Conservation (phyloP, 2,888 invertebrate genomes). For the Mesorhabditis spiculigera region DNA sequence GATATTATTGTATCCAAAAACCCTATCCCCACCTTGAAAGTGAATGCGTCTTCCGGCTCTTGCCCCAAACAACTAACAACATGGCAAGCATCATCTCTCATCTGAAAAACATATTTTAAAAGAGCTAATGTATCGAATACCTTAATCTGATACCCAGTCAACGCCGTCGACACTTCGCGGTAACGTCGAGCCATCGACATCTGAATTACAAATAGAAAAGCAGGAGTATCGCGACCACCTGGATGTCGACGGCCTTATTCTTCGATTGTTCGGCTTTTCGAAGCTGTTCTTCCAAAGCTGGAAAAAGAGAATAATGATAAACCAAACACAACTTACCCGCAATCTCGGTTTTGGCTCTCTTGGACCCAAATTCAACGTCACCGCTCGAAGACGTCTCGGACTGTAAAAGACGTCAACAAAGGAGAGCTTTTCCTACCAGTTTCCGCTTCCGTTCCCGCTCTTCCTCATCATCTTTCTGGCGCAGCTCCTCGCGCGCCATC, state of each 20-base stretch:
- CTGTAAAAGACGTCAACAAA: neutral
- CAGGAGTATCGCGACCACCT: neutral
- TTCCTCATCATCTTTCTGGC: slow-evolving; percentile 8
- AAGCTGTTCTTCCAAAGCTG: neutral
- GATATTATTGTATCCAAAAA: neutral
- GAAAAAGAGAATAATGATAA: neutral
- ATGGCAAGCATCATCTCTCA: neutral
- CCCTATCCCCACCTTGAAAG: neutral
- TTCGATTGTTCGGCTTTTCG: neutral
- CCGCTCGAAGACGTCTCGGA: neutral
- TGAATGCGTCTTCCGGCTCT: neutral
- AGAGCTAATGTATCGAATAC: neutral
- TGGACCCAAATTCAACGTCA: slow-evolving; percentile 3
- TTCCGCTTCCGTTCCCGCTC: neutral
- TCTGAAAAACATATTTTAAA: neutral
- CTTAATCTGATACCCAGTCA: slow-evolving; percentile 36
- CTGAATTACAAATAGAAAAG: neutral
- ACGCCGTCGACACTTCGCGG: slow-evolving; percentile 25
- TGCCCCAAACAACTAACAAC: neutral
- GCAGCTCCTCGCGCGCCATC: slow-evolving; percentile 9
- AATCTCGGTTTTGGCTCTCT: slow-evolving; percentile 1
- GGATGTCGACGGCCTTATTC: neutral
- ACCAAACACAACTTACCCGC: neutral
- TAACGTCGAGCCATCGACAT: neutral
- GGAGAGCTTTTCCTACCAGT: neutral